Base-by-base conservation (phyloP, 2,113 vertebrate genomes). In the Cyprinodon tularosa region DNA sequence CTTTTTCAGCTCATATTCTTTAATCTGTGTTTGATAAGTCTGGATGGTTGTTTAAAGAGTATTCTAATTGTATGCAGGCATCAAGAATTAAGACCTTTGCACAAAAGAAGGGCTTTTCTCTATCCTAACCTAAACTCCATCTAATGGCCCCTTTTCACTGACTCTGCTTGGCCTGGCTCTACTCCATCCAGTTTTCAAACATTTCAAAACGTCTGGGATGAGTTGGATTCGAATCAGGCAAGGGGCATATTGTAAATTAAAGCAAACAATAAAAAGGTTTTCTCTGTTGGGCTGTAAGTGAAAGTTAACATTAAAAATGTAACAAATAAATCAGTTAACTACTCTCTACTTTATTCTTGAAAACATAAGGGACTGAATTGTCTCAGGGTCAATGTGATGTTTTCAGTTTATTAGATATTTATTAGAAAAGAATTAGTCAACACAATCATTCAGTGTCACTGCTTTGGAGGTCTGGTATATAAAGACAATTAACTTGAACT, bases 1-100 rank as follows among this genome's bases (percentile, higher is more conserved):
- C 14, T 36, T 36, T 14, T 22, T 12, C 15, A 29, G 20, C n/a
- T 39, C 66, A 0, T 60, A 50, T 71, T 22, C 68, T 11, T 74
- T 17, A 60, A 29, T 77, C 39, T 62, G 36, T 36, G 39, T 60
- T 36, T 39, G 11, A 39, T 60, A 42, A 76, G 70, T 66, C 13
- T 8, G 20, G 10, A 1, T 38, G 12, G 13, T 13, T 3, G 47
- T 12, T 3, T 50, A 4, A 29, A 59, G 50, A 68, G 14, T 38
- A 17, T 12, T 77, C 37, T 62, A 62, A 72, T 68, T 65, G 47
- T 8, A 50, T 40, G 22, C 15, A 64, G n/a, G 44, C 17, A 2
- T 1, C 20, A 12, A 62, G 61, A 57, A 5, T 76, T 44, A 20
- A 62, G 50, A 59, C 36, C 42, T 22, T 20, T 4, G 11, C 17